phyloP scores from a whole-genome alignment of 2,113 vertebrate genomes.

The Petrocephalus zakoni region DNA sequence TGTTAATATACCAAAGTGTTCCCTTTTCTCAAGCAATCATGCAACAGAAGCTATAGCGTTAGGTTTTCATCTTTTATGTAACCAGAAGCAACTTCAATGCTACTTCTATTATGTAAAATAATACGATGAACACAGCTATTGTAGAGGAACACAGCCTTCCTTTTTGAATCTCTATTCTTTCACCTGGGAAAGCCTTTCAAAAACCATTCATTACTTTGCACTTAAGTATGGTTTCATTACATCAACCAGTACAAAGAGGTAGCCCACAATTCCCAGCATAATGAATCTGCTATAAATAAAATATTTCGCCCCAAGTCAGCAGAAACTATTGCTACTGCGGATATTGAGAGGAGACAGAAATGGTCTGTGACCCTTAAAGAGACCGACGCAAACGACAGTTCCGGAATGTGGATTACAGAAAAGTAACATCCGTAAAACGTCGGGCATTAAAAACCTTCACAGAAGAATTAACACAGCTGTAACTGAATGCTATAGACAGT shows the following conservation, averaged over 20 bases:
- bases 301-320: not conserved
- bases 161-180: not conserved
- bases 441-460: not conserved
- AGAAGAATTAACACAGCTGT: not conserved
- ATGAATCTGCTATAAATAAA: conserved; percentile 7
- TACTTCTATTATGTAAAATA: not conserved
- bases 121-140: not conserved
- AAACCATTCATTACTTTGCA: not conserved
- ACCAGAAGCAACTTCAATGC: not conserved
- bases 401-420: not conserved
- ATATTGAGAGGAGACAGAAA: not conserved
- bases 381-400: not conserved
- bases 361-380: not conserved
- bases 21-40: not conserved
- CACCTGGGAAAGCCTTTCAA: not conserved
- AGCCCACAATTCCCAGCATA: not conserved
- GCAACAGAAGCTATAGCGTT: not conserved
- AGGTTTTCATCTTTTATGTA: not conserved
- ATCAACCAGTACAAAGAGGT: not conserved
- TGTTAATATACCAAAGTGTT: not conserved
- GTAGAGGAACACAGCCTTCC: not conserved
- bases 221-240: not conserved
- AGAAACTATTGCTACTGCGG: not conserved
- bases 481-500: not conserved
- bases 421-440: not conserved